These are phyloP conservation scores for Ursus arctos DNA, from an alignment of 2,113 vertebrate species.

Conservation along the genomic window DNA sequence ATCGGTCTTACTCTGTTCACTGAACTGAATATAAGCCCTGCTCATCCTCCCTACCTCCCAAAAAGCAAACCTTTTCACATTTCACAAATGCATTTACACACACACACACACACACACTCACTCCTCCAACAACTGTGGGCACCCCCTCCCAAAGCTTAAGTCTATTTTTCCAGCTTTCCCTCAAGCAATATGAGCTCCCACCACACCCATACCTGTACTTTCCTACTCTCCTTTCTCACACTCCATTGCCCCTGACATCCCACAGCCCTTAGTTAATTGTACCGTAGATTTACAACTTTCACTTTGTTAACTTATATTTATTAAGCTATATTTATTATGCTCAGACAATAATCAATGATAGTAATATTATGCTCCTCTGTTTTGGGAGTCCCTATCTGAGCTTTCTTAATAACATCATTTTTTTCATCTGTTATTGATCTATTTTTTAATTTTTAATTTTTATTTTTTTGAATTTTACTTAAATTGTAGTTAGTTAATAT, in stretches of 20 bases:
- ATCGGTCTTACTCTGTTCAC: background rate
- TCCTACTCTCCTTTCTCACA: background rate
- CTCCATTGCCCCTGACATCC: background rate
- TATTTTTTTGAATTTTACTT: background rate
- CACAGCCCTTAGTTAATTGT: background rate
- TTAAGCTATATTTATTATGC: background rate
- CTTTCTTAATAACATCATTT: background rate
- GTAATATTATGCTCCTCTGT: background rate
- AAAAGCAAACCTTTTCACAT: constrained; percentile 8
- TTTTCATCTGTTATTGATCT: background rate
- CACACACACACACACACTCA: background rate
- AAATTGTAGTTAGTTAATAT: background rate
- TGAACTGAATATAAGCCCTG: background rate
- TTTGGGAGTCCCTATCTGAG: background rate
- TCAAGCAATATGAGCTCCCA: background rate
- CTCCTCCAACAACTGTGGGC: background rate
- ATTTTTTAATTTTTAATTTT: background rate
- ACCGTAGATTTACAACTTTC: background rate
- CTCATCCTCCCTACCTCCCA: background rate
- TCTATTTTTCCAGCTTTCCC: background rate
- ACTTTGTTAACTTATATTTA: background rate
- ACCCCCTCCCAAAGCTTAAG: background rate
- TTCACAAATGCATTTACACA: background rate
- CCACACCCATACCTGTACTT: background rate
- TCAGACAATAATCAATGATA: background rate